Evolutionary conservation across 2,888 invertebrate genomes (phyloP).

Genomic region (Stenodema calcarata): DNA sequence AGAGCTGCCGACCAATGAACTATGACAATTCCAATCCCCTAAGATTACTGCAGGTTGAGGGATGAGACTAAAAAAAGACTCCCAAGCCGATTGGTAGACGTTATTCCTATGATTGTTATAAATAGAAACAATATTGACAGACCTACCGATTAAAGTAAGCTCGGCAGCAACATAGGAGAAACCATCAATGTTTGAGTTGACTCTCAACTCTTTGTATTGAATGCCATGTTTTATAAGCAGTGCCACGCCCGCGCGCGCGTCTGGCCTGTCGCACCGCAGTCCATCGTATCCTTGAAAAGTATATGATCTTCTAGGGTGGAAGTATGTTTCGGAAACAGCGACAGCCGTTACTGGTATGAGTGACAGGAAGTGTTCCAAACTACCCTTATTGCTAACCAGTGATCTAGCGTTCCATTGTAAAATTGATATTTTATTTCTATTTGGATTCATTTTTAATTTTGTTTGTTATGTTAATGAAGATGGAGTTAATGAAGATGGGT

Average conservation of each 20-base stretch:
- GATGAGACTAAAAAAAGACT: no score
- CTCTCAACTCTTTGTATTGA: not conserved
- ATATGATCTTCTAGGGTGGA: not conserved
- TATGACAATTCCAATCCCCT: no score
- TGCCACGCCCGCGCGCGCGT: not conserved
- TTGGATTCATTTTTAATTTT: not conserved
- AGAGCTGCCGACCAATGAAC: no score
- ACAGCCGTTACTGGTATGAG: not conserved
- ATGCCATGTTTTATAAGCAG: not conserved
- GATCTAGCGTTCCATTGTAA: not conserved
- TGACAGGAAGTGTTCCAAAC: not conserved
- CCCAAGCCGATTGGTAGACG: no score
- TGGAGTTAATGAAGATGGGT: not conserved
- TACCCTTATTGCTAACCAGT: not conserved
- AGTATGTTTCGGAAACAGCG: not conserved
- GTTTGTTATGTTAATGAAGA: not conserved
- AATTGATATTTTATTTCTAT: not conserved
- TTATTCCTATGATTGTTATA: no score
- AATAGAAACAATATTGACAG: not conserved
- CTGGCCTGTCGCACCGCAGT: not conserved
- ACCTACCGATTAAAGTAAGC: not conserved
- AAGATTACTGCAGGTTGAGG: no score
- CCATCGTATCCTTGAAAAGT: not conserved
- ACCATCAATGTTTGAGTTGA: not conserved
- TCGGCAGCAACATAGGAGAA: not conserved